phyloP scores from a whole-genome alignment of 2,113 vertebrate species.

The Lepus europaeus region DNA sequence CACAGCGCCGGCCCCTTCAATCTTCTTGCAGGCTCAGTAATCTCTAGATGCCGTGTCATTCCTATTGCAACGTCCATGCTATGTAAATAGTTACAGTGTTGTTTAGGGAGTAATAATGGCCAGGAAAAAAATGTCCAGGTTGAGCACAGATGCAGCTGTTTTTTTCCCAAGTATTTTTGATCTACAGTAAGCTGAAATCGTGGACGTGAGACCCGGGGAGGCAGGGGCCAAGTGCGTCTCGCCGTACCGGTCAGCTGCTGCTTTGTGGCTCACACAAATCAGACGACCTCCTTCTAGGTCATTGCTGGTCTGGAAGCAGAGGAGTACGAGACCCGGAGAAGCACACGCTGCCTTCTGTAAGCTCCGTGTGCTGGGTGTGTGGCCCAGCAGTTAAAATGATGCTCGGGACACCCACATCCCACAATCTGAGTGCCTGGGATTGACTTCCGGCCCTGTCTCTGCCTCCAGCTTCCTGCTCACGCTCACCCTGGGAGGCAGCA shows the following conservation, averaged over 20 bases:
- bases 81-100: background rate
- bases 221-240: background rate
- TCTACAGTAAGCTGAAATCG: background rate
- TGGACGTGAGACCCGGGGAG: background rate
- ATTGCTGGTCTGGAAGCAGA: background rate
- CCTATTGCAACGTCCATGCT: accelerated
- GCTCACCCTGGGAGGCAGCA: no score
- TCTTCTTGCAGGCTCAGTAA: background rate
- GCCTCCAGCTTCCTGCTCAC: no score
- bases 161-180: background rate
- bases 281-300: background rate
- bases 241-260: accelerated
- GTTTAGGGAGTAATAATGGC: background rate
- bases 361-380: no score
- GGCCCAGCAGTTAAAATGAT: no score
- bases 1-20: background rate
- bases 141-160: background rate
- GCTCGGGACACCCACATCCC: no score
- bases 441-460: no score
- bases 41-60: background rate
- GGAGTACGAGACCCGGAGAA: background rate
- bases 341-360: accelerated
- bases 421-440: background rate
- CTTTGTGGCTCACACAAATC: accelerated
- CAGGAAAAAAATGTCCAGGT: background rate